These are phyloP conservation scores for Antedon mediterranea DNA, from an alignment of 53 echinoderm and acorn worm genomes.

Conservation along the genomic window DNA sequence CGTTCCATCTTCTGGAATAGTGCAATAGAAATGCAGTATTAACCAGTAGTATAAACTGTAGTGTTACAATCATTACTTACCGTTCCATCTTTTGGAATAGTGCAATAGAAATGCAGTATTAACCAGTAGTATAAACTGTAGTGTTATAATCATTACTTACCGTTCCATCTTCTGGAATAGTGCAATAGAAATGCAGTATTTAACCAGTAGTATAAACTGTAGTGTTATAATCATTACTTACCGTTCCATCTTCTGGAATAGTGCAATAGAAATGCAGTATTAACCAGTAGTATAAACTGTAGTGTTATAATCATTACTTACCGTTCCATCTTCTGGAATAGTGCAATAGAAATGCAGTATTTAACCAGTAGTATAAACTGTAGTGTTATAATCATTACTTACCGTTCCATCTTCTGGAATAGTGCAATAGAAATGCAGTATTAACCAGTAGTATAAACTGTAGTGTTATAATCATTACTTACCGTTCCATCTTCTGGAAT, in stretches of 20 bases:
- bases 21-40: slow-evolving; percentile 34
- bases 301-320: too few relatives aligned
- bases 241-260: not conserved
- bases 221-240: too few relatives aligned
- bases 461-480: too few relatives aligned
- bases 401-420: not conserved
- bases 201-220: too few relatives aligned
- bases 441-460: too few relatives aligned
- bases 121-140: too few relatives aligned
- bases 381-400: too few relatives aligned
- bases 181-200: slow-evolving; percentile 34
- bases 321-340: not conserved
- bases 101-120: slow-evolving; percentile 34
- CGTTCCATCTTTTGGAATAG: not conserved
- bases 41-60: too few relatives aligned
- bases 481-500: not conserved
- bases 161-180: not conserved
- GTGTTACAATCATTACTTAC: too few relatives aligned
- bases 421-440: slow-evolving; percentile 31
- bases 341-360: slow-evolving; percentile 31
- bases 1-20: not conserved
- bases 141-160: too few relatives aligned
- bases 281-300: too few relatives aligned
- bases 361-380: too few relatives aligned
- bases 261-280: slow-evolving; percentile 31